Conservation (phyloP, 2,888 invertebrate species). For the Cylloceria caligata region DNA sequence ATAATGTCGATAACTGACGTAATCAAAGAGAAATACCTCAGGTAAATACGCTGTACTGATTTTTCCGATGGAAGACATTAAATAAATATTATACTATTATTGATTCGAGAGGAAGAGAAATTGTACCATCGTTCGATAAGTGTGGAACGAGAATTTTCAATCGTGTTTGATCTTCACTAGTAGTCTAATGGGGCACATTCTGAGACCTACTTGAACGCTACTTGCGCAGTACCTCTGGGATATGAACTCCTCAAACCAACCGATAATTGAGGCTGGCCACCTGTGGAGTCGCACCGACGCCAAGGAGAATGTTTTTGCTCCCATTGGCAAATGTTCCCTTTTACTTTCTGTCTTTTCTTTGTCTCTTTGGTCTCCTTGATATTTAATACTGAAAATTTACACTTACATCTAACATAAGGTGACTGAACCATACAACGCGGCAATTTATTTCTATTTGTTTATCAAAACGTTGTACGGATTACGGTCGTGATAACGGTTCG, state of each 20-base stretch:
- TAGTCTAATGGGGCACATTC: conserved; percentile 42
- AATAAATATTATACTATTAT: too few species aligned
- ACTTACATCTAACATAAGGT: neutral
- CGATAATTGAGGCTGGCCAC: conserved; percentile 72
- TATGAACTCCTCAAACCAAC: conserved; percentile 48
- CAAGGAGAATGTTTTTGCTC: conserved; percentile 70
- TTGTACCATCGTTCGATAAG: too few species aligned
- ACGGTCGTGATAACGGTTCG: too few species aligned
- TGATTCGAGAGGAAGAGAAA: too few species aligned
- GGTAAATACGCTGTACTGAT: too few species aligned
- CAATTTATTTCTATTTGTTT: too few species aligned
- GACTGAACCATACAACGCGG: neutral
- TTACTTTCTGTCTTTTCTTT: neutral
- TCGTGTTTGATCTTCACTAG: conserved; percentile 53
- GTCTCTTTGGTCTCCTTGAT: neutral
- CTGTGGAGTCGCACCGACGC: conserved; percentile 72
- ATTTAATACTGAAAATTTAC: neutral
- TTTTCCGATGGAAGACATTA: too few species aligned
- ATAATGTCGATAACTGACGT: too few species aligned
- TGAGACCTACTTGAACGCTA: conserved; percentile 46
- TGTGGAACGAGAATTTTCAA: conserved; percentile 3
- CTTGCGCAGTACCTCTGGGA: conserved; percentile 4
- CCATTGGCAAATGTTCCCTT: conserved; percentile 50
- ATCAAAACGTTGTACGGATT: too few species aligned
- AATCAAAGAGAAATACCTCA: too few species aligned